phyloP scores from a whole-genome alignment of 1,140 invertebrate genomes.

The Hyphantria cunea region DNA sequence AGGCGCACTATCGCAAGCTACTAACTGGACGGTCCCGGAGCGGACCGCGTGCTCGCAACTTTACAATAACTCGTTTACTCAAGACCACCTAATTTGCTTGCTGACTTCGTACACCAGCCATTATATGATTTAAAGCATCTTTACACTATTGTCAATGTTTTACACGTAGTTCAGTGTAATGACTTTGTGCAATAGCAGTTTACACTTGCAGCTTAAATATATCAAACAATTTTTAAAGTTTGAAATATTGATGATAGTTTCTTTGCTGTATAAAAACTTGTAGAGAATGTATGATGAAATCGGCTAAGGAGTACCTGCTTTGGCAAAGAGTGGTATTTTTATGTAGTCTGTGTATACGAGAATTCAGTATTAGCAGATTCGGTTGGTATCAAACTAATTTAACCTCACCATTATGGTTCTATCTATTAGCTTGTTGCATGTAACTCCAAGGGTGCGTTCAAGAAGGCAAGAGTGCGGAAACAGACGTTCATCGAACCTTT shows the following conservation, averaged over 20 bases:
- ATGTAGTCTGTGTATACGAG: no score
- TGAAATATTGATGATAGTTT: not conserved
- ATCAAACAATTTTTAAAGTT: constrained; percentile 17
- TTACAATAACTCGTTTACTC: constrained; percentile 67
- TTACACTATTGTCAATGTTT: constrained; percentile 22
- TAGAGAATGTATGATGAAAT: not conserved
- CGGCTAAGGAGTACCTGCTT: no score
- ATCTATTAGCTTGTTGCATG: no score
- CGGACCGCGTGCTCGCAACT: constrained; percentile 46
- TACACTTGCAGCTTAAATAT: constrained; percentile 9
- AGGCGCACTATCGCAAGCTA: constrained; percentile 9
- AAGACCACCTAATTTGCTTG: constrained; percentile 66
- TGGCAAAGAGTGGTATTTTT: no score
- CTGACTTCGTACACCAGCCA: constrained; percentile 45
- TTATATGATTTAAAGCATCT: constrained; percentile 50
- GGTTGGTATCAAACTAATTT: no score
- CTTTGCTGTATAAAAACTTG: not conserved
- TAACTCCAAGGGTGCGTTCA: no score
- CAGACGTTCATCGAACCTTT: no score
- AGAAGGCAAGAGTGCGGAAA: no score
- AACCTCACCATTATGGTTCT: no score
- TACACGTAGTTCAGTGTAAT: constrained; percentile 11
- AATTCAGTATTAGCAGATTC: no score
- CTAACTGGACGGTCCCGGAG: constrained; percentile 34
- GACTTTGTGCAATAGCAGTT: constrained; percentile 4